A percentile compares a stretch with the other conserved stretches of the same genome.
These are phyloP conservation scores for Andrena marginata DNA, from an alignment of 2,888 invertebrate genomes.

Conservation along the genomic window DNA sequence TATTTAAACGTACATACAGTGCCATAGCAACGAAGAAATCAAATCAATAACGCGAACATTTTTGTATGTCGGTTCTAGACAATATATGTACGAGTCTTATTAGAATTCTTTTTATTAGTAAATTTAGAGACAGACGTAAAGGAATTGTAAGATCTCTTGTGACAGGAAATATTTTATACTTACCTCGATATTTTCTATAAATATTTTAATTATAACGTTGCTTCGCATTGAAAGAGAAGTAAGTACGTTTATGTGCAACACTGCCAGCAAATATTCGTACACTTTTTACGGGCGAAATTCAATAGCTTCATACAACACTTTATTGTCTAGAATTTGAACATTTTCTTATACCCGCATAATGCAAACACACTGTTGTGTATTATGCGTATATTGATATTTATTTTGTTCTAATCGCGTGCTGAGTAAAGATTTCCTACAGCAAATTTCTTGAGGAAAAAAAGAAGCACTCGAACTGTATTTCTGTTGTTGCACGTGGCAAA, in stretches of 20 bases:
- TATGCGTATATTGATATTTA: slow-evolving; percentile 61
- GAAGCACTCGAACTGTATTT: slow-evolving; percentile 38
- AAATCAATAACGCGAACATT: slow-evolving; percentile 63
- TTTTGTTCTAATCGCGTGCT: slow-evolving; percentile 52
- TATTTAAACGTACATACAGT: slow-evolving; percentile 72
- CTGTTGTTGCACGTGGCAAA: slow-evolving; percentile 52
- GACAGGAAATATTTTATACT: slow-evolving; percentile 51
- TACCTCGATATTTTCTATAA: slow-evolving; percentile 42
- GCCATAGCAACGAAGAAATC: slow-evolving; percentile 78
- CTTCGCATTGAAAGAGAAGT: slow-evolving; percentile 39
- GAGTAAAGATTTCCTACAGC: slow-evolving; percentile 35
- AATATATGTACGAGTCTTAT: slow-evolving; percentile 65
- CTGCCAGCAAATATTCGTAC: slow-evolving; percentile 59
- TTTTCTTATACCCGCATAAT: slow-evolving; percentile 44
- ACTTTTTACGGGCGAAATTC: slow-evolving; percentile 17
- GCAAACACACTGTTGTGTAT: slow-evolving; percentile 38
- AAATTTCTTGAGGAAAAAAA: slow-evolving; percentile 30
- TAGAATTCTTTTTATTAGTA: slow-evolving; percentile 41
- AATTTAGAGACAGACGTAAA: slow-evolving; percentile 21
- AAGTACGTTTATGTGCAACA: slow-evolving; percentile 50
- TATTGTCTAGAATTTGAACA: slow-evolving; percentile 70
- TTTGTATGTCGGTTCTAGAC: slow-evolving; percentile 71
- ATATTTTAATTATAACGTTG: slow-evolving; percentile 55
- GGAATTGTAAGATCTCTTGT: slow-evolving; percentile 54
- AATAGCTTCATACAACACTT: slow-evolving; percentile 44